Conservation (phyloP, 2,888 invertebrate species). For the Mythimna lalbum region DNA sequence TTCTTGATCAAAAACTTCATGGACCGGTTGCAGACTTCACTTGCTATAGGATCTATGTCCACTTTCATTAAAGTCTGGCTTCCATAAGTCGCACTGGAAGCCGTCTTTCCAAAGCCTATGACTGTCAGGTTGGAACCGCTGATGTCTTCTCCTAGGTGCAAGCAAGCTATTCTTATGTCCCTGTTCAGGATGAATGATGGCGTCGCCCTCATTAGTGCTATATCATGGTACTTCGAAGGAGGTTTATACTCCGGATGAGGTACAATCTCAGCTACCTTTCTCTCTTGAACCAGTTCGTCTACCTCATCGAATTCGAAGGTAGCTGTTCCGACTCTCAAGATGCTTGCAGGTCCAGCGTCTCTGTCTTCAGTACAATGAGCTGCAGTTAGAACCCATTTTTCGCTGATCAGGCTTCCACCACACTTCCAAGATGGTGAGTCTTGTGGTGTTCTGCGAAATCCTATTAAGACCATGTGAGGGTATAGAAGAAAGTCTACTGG, state of each 20-base stretch:
- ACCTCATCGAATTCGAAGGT: constrained; percentile 88
- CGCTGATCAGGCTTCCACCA: constrained; percentile 84
- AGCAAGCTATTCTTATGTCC: constrained; percentile 92
- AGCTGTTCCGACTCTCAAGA: constrained; percentile 89
- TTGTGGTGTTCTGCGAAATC: constrained; percentile 69
- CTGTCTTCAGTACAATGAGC: constrained; percentile 85
- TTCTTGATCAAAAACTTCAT: constrained; percentile 82
- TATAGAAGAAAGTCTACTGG: constrained; percentile 89
- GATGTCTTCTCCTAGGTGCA: constrained; percentile 79
- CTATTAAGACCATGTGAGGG: constrained; percentile 92
- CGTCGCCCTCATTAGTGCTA: constrained; percentile 91
- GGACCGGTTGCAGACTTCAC: constrained; percentile 78
- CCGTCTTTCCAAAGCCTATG: constrained; percentile 92
- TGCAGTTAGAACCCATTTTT: constrained; percentile 85
- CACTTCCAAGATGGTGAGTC: constrained; percentile 82
- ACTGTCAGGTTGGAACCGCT: constrained; percentile 85
- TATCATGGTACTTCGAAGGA: constrained; percentile 91
- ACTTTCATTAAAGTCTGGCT: constrained; percentile 88
- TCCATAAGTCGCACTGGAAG: constrained; percentile 80
- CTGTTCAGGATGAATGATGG: constrained; percentile 85
- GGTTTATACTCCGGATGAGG: constrained; percentile 90
- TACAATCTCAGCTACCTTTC: constrained; percentile 82
- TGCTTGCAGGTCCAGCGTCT: constrained; percentile 85
- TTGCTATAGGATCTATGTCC: constrained; percentile 81
- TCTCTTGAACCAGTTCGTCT: constrained; percentile 88